phyloP scores from a whole-genome alignment of 1,140 invertebrate genomes.

The Drosophila nasuta region DNA sequence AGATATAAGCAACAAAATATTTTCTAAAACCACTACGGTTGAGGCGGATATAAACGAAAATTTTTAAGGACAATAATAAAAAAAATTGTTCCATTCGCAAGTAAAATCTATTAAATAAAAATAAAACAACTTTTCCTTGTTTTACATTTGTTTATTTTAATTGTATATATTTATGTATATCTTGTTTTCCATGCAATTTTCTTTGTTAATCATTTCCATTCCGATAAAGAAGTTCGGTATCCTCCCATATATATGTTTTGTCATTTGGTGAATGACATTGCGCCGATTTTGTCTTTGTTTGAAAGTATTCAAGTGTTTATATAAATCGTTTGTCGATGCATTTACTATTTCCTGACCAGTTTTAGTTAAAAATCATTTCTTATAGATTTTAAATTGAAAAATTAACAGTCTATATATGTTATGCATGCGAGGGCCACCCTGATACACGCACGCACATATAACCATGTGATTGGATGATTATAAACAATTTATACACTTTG shows the following conservation, averaged over 20 bases:
- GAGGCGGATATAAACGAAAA: too few relatives aligned
- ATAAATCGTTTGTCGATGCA: constrained; percentile 41
- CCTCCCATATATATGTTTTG: constrained; percentile 30
- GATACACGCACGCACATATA: constrained; percentile 7
- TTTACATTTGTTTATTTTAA: constrained; percentile 46
- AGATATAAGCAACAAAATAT: too few relatives aligned
- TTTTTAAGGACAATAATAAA: too few relatives aligned
- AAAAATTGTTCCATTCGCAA: too few relatives aligned
- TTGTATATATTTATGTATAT: constrained; percentile 52
- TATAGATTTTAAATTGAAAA: constrained; percentile 33
- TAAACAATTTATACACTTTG: constrained; percentile 31
- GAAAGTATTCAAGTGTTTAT: constrained; percentile 15
- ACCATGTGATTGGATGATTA: constrained; percentile 14
- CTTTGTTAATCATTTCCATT: constrained; percentile 32
- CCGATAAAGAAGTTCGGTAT: constrained; percentile 25
- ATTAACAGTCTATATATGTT: constrained; percentile 18
- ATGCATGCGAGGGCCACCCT: not conserved
- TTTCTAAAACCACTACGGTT: too few relatives aligned
- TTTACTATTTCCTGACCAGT: constrained; percentile 44
- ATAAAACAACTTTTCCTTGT: constrained; percentile 3
- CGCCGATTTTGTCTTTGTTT: constrained; percentile 19
- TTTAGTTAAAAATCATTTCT: constrained; percentile 32
- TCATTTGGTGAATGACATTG: constrained; percentile 40
- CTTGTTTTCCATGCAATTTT: constrained; percentile 34
- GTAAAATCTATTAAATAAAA: not conserved